A percentile compares a stretch with the other conserved stretches of the same genome.
Conservation (phyloP, 2,797 vertebrate genomes). For the Notolepis coatsorum region DNA sequence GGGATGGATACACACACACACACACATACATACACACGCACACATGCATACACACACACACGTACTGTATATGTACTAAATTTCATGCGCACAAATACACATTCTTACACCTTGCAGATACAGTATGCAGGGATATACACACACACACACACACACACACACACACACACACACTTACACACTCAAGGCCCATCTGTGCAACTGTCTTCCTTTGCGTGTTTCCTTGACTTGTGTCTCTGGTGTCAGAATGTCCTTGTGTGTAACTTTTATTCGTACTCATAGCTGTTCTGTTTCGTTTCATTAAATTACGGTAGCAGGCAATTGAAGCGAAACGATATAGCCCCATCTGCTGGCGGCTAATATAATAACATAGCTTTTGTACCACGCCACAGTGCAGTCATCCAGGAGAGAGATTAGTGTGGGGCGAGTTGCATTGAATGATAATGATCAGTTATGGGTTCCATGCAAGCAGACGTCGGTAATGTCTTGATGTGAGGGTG, state of each 20-base stretch:
- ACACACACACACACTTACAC: conserved; percentile 29
- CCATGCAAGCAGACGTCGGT: conserved; percentile 44
- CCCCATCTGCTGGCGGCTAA: conserved; percentile 60
- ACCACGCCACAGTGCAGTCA: conserved; percentile 11
- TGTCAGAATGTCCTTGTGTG: background rate
- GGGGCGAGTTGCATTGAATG: conserved; percentile 42
- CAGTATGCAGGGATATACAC: background rate
- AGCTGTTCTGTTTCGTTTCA: background rate
- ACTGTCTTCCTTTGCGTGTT: conserved; percentile 9
- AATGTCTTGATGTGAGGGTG: conserved; percentile 14
- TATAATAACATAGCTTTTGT: conserved; percentile 62
- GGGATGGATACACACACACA: no score
- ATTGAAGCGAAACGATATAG: conserved; percentile 54
- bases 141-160: background rate
- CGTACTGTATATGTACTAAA: no score
- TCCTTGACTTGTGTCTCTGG: conserved; percentile 11
- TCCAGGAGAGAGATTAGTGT: conserved; percentile 38
- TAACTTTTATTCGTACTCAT: background rate
- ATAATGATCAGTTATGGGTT: conserved; percentile 39
- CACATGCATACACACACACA: no score
- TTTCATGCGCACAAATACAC: no score
- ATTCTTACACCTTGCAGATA: no score
- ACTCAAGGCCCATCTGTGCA: conserved; percentile 3
- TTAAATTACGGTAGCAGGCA: conserved; percentile 21
- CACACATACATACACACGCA: no score